Percentiles rank a stretch among this genome's conserved stretches.
phyloP scores from a whole-genome alignment of 2,888 invertebrate species.

The Tuta absoluta region DNA sequence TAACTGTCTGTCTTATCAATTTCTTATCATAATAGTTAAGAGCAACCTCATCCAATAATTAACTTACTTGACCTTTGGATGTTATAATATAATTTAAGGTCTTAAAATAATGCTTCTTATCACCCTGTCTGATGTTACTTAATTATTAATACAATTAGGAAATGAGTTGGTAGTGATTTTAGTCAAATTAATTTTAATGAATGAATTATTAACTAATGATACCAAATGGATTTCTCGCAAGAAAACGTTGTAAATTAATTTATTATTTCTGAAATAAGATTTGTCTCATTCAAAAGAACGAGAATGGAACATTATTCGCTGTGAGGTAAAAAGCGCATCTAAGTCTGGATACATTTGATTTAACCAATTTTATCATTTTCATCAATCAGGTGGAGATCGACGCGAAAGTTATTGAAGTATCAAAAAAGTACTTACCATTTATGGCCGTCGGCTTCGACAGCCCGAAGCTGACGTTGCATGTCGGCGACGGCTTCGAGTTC shows the following conservation, averaged over 20 bases:
- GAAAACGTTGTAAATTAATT: too few species aligned
- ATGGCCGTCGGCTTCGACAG: conserved; percentile 94
- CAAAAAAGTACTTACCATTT: conserved; percentile 93
- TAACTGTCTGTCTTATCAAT: background rate
- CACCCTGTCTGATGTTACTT: too few species aligned
- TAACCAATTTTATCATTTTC: background rate
- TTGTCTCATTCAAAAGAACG: too few species aligned
- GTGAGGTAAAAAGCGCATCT: too few species aligned
- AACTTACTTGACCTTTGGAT: background rate
- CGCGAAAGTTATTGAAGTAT: conserved; percentile 92
- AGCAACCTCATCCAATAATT: background rate
- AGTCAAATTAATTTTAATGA: background rate
- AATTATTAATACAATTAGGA: too few species aligned
- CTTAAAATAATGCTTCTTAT: background rate
- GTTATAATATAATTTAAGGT: background rate
- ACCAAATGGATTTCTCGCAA: too few species aligned
- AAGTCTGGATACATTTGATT: background rate
- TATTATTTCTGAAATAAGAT: too few species aligned
- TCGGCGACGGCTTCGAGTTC: conserved; percentile 97
- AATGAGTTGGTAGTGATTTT: background rate
- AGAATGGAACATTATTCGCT: too few species aligned
- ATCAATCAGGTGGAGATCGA: conserved; percentile 99
- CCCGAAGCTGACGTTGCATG: conserved; percentile 90
- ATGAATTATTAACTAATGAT: background rate
- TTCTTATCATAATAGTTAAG: conserved; percentile 2